Conservation (phyloP, 1,140 invertebrate genomes). For the Nasonia vitripennis region DNA sequence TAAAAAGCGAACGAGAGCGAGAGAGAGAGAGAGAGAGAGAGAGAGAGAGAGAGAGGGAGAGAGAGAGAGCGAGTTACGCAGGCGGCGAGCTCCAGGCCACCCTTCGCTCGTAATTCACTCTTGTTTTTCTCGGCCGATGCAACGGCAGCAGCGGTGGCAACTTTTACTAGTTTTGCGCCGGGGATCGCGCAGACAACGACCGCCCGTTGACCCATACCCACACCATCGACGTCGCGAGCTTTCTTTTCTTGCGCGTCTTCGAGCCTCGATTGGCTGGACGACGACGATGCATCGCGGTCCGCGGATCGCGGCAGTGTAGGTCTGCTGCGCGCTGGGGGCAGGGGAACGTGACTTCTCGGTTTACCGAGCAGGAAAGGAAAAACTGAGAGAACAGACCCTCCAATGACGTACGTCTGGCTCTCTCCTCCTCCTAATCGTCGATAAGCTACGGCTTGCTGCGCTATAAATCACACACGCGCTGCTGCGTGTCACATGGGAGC, state of each 20-base stretch:
- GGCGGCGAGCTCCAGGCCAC: conserved; percentile 55
- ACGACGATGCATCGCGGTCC: neutral
- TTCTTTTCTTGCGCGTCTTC: neutral
- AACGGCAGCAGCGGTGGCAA: conserved; percentile 14
- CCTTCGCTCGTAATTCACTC: conserved; percentile 71
- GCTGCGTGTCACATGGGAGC: conserved; percentile 48
- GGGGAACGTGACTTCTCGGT: conserved; percentile 22
- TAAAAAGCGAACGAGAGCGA: conserved; percentile 28
- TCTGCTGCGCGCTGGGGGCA: neutral
- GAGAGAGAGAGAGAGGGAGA: neutral
- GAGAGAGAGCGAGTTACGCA: neutral
- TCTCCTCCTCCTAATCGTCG: conserved; percentile 62
- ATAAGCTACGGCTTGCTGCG: conserved; percentile 57
- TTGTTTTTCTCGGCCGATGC: conserved; percentile 68
- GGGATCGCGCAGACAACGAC: conserved; percentile 2
- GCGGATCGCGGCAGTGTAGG: neutral
- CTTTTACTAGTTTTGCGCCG: conserved; percentile 14
- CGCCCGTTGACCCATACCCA: neutral
- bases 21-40: conserved; percentile 14
- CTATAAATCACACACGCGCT: conserved; percentile 64
- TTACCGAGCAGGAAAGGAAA: neutral
- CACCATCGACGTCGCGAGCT: neutral
- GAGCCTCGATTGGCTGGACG: neutral
- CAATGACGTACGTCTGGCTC: conserved; percentile 10
- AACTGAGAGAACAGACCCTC: conserved; percentile 13